Percentiles rank a stretch among this genome's conserved stretches.
Evolutionary conservation across 2,113 vertebrate species (phyloP).

Genomic region (Steatornis caripensis): DNA sequence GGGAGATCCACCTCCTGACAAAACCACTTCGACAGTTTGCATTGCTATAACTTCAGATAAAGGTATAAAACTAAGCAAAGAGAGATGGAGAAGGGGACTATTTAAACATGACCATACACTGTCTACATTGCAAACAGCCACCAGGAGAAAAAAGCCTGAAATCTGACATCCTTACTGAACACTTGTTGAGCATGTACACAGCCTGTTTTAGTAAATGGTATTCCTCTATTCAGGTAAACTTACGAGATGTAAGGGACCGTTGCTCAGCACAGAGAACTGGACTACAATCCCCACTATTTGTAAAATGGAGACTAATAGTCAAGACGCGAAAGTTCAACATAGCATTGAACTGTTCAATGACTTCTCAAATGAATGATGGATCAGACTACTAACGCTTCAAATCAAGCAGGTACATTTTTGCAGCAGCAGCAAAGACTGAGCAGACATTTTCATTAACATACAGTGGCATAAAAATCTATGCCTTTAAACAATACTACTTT

Average conservation of each 20-base stretch:
- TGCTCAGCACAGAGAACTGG: neutral
- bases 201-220: accelerated
- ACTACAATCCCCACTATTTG: neutral
- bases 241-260: accelerated
- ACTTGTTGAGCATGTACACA: neutral
- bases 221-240: neutral
- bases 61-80: neutral
- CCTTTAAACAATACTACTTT: neutral
- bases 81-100: neutral
- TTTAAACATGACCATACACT: neutral
- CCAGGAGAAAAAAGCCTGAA: neutral
- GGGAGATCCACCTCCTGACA: neutral
- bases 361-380: neutral
- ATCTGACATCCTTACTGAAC: neutral
- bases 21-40: neutral
- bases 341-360: neutral
- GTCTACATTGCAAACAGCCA: neutral
- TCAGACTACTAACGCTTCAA: neutral
- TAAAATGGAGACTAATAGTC: neutral
- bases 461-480: neutral
- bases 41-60: neutral
- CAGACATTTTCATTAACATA: neutral
- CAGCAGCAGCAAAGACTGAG: neutral
- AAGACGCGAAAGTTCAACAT: neutral
- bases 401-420: neutral